Conservation (phyloP, 1,140 invertebrate genomes). For the Cherax destructor region DNA sequence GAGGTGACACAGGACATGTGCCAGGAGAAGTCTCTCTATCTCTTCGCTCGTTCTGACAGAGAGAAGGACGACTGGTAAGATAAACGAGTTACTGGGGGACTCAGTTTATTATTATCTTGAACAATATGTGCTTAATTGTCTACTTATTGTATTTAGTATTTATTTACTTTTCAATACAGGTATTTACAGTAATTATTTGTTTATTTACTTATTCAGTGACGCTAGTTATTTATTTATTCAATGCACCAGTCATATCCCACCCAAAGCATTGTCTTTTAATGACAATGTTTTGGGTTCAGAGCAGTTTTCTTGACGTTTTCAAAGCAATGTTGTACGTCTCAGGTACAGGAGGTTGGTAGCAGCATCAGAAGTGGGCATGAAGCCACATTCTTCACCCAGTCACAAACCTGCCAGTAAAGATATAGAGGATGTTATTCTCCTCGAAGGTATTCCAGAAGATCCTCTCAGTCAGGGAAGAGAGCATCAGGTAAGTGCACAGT, state of each 20-base stretch:
- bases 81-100: background rate
- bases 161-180: too few relatives aligned
- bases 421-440: constrained; percentile 7
- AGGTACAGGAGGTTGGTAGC: constrained; percentile 72
- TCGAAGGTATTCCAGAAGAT: constrained; percentile 43
- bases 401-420: constrained; percentile 39
- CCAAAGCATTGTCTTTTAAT: too few relatives aligned
- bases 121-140: too few relatives aligned
- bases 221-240: too few relatives aligned
- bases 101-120: too few relatives aligned
- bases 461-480: background rate
- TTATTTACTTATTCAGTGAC: too few relatives aligned
- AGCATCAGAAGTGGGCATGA: constrained; percentile 53
- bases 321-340: too few relatives aligned
- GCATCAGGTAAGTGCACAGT: background rate
- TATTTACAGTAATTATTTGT: too few relatives aligned
- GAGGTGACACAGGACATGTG: constrained; percentile 72
- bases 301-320: too few relatives aligned
- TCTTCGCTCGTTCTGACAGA: constrained; percentile 88
- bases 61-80: constrained; percentile 89
- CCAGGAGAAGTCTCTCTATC: constrained; percentile 77
- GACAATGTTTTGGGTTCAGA: too few relatives aligned
- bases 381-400: constrained; percentile 32
- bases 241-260: too few relatives aligned
- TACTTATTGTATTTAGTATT: too few relatives aligned